phyloP scores from a whole-genome alignment of 2,888 invertebrate species.

The Sarcophaga subvicina region DNA sequence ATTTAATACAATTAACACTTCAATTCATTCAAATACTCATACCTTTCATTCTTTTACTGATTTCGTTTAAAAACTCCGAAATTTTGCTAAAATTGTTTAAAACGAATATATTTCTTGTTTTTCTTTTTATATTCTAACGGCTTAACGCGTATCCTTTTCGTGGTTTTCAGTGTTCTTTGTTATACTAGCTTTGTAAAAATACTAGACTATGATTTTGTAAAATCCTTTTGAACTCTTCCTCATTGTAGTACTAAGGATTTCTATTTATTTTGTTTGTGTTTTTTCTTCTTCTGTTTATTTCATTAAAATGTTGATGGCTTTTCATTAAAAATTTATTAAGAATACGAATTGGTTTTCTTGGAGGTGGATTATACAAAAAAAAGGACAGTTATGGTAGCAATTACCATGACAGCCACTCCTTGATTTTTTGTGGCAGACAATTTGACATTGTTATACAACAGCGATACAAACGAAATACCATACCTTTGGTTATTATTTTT shows the following conservation, averaged over 20 bases:
- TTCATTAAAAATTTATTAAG: constrained; percentile 61
- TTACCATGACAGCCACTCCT: constrained; percentile 17
- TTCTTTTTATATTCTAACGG: neutral
- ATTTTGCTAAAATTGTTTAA: constrained; percentile 49
- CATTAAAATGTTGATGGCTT: neutral
- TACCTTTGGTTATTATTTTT: constrained; percentile 12
- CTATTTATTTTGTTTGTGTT: neutral
- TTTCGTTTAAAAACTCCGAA: constrained; percentile 55
- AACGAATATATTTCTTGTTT: neutral
- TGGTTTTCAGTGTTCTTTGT: constrained; percentile 29
- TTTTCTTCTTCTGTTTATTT: neutral
- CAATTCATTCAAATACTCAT: neutral
- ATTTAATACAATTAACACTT: neutral
- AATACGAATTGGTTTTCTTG: constrained; percentile 46
- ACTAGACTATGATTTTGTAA: constrained; percentile 19
- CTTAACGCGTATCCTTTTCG: too few relatives aligned
- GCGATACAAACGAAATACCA: neutral
- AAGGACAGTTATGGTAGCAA: neutral
- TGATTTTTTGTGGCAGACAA: neutral
- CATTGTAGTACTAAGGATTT: neutral
- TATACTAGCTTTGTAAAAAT: constrained; percentile 41
- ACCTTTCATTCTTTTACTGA: constrained; percentile 65
- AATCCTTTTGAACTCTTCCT: constrained; percentile 29
- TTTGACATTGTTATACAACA: neutral
- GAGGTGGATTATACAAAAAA: neutral